Evolutionary conservation across 2,888 invertebrate species (phyloP).

Genomic region (Acleris sparsana): DNA sequence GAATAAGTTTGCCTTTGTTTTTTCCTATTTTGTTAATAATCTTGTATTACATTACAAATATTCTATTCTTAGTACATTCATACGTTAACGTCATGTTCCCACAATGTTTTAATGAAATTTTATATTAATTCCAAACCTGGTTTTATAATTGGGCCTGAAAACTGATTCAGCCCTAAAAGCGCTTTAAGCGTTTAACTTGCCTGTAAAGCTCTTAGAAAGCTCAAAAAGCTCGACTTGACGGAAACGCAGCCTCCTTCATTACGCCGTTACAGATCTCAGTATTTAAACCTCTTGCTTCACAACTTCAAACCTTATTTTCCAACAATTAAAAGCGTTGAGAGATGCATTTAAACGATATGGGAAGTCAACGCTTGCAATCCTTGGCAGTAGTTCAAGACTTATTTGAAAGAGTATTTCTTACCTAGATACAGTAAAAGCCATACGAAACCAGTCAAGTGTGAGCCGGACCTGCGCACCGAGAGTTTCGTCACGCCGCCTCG

Average conservation of each 20-base stretch:
- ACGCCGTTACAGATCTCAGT: neutral
- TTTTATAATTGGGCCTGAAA: neutral
- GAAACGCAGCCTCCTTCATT: slow-evolving; percentile 5
- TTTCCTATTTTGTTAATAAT: too few relatives aligned
- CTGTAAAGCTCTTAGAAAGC: neutral
- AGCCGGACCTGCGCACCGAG: too few relatives aligned
- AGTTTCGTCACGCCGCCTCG: too few relatives aligned
- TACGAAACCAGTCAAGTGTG: too few relatives aligned
- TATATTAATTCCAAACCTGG: neutral
- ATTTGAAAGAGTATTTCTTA: neutral
- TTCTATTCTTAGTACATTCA: too few relatives aligned
- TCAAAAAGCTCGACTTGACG: neutral
- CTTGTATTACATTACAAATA: too few relatives aligned
- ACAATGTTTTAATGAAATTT: too few relatives aligned
- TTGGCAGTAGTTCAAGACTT: neutral
- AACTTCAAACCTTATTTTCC: neutral
- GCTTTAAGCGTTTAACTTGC: slow-evolving; percentile 2
- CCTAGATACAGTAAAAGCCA: neutral
- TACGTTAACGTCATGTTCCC: too few relatives aligned
- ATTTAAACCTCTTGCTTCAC: neutral
- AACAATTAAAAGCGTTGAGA: neutral
- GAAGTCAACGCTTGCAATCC: neutral
- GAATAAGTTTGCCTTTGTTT: too few relatives aligned
- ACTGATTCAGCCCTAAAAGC: neutral
- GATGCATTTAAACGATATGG: neutral